Evolutionary conservation across 1,140 invertebrate species (phyloP).

Genomic region (Chlorops oryzae): DNA sequence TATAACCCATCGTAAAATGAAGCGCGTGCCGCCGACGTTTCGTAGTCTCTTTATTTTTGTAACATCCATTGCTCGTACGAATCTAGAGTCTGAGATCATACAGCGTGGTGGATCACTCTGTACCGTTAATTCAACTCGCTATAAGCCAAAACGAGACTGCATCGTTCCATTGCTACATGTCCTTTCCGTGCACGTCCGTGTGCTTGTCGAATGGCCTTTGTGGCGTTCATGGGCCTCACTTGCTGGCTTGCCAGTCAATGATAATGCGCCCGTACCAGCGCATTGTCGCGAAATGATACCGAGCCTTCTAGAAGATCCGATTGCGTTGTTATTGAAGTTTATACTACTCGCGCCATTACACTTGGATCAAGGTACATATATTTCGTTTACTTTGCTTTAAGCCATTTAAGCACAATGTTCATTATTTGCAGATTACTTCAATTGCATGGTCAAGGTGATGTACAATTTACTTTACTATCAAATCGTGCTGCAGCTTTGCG

Average conservation of each 20-base stretch:
- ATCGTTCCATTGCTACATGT: conserved; percentile 87
- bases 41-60: conserved; percentile 83
- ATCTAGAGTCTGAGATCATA: conserved; percentile 86
- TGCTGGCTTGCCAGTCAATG: conserved; percentile 49
- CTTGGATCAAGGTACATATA: conserved; percentile 71
- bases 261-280: conserved; percentile 34
- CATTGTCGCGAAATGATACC: conserved; percentile 44
- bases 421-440: conserved; percentile 86
- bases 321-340: conserved; percentile 78
- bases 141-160: conserved; percentile 77
- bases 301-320: conserved; percentile 71
- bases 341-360: conserved; percentile 76
- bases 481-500: conserved; percentile 65
- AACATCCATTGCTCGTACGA: conserved; percentile 84
- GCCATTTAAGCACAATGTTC: too few species aligned
- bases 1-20: conserved; percentile 52
- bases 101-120: conserved; percentile 75
- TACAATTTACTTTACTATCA: conserved; percentile 88
- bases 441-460: conserved; percentile 73
- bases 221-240: conserved; percentile 61
- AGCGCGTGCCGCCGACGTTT: conserved; percentile 54
- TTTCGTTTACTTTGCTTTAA: conserved; percentile 6
- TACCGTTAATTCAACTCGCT: conserved; percentile 52
- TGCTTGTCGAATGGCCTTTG: conserved; percentile 61
- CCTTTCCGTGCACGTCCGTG: conserved; percentile 73